Evolutionary conservation across 2,888 invertebrate genomes (phyloP), one percentile per base, ranked within the genome.

Genomic region (Ectemnius continuus): DNA sequence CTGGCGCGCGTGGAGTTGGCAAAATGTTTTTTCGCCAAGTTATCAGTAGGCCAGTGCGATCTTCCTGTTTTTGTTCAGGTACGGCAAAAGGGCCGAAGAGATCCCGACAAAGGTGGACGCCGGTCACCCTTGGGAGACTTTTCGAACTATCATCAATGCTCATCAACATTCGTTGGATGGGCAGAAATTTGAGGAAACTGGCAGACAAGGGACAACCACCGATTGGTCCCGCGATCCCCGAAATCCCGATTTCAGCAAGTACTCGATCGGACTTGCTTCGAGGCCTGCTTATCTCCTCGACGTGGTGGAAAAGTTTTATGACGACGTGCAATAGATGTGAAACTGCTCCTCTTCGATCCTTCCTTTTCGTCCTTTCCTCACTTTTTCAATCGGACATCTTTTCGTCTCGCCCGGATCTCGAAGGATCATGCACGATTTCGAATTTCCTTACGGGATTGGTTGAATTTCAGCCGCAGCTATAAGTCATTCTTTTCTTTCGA

Each of bases 61-160:
- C 11, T 36, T 8, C 8, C 8, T 11, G 36, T 36, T 36, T 36
- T 36, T 36, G 36, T 6, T 48, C 65, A 88, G 88, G 69, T 87
- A 85, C 47, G 88, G 88, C 11, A 88, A 88, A 63, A 83, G 88
- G 20, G 78, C 76, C 2, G 83, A 81, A 14, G 36, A 46, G 18
- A 14, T 58, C 4, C 61, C 71, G 18, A 18, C 62, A 23, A 66
- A 62, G 16, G 57, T 60, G 23, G 65, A 67, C 1, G 61, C 59
- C 56, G 76, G 67, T 23, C 70, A 81, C 16, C 75, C 75, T 6
- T 80, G 78, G 73, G 79, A 85, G 28, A 67, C 78, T 11, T n/a
- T 85, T 23, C 76, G 73, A 74, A 75, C 80, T 52, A 65, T 85
- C 2, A 46, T 80, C 58, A 79, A 79, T n/a, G 58, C 68, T 1